phyloP scores from a whole-genome alignment of 2,113 vertebrate species.

The Ictalurus punctatus region DNA sequence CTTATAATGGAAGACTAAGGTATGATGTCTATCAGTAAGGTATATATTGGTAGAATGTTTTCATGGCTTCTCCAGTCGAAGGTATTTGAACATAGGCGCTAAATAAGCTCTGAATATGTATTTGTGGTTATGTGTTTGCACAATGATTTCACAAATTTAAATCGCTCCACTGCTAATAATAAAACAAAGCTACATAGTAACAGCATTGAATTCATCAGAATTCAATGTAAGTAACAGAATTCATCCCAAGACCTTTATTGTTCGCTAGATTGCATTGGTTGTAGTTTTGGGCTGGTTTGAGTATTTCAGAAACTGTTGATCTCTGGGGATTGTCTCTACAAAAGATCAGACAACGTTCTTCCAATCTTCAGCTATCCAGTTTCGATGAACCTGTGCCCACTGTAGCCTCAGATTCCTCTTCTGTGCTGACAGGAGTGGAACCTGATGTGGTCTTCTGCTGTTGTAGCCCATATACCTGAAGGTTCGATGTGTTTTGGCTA shows the following conservation, averaged over 20 bases:
- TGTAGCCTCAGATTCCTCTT: background rate
- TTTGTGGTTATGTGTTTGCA: background rate
- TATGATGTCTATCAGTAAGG: background rate
- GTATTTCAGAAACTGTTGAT: background rate
- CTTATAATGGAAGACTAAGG: background rate
- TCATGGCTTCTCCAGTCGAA: background rate
- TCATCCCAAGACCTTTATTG: background rate
- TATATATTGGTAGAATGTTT: background rate
- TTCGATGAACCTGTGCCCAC: background rate
- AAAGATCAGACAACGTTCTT: background rate
- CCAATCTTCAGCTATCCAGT: background rate
- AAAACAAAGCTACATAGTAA: background rate
- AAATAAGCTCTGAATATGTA: background rate
- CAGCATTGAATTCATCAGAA: too few relatives aligned
- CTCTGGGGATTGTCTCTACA: background rate
- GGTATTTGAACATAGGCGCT: background rate
- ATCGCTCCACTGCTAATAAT: too few relatives aligned
- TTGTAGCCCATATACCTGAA: background rate
- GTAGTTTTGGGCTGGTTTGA: background rate
- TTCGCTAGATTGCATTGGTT: background rate
- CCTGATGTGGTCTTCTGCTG: background rate
- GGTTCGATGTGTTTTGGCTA: background rate
- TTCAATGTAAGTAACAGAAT: too few relatives aligned
- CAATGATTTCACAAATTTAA: background rate
- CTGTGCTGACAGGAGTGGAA: background rate